Conservation (phyloP, 2,113 vertebrate species). For the Strigops habroptila region DNA sequence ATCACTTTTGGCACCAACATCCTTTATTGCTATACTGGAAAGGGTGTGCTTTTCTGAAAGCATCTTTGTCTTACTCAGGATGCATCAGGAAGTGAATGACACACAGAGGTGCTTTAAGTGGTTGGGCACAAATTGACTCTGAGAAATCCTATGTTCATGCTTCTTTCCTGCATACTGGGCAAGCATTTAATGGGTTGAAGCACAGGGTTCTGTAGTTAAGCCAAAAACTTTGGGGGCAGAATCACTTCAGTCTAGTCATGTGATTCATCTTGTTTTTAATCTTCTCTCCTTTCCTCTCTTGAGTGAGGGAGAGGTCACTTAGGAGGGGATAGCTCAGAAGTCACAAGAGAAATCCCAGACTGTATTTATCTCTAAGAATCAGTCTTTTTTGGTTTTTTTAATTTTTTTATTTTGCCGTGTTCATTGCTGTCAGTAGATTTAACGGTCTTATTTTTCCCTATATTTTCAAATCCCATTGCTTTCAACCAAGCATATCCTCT, state of each 20-base stretch:
- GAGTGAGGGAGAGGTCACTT: background rate
- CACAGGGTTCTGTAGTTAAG: background rate
- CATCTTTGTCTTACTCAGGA: background rate
- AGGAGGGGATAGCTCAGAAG: background rate
- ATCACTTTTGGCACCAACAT: background rate
- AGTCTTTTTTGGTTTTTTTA: accelerated
- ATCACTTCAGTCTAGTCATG: background rate
- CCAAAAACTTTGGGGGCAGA: background rate
- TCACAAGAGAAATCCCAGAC: background rate
- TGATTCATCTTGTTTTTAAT: background rate
- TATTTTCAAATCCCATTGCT: background rate
- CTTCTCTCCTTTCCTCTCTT: background rate
- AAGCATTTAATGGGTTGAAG: background rate
- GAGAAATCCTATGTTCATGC: background rate
- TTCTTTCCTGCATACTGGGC: background rate
- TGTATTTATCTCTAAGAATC: background rate
- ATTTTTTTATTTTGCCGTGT: background rate
- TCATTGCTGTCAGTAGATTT: background rate
- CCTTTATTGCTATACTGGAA: background rate
- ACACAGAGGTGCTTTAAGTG: background rate
- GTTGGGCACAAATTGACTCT: background rate
- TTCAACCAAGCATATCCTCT: background rate
- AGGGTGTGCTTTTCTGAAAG: background rate
- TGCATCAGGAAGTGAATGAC: background rate
- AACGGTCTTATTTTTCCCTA: background rate